Evolutionary conservation across 2,113 vertebrate genomes (phyloP).

Genomic region (Zapus hudsonius): DNA sequence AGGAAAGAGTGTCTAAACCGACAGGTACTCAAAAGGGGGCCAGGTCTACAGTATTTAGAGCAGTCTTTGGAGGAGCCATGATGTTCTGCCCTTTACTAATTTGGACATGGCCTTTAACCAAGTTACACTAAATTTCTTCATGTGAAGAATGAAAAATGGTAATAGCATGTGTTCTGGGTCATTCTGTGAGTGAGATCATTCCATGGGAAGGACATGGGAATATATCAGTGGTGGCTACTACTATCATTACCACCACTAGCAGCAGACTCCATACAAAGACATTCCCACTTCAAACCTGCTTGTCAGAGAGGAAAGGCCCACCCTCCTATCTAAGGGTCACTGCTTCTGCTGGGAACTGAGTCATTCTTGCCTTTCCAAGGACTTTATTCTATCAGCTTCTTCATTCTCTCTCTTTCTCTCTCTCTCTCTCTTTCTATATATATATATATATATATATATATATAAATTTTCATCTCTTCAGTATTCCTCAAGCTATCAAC

Average conservation of each 20-base stretch:
- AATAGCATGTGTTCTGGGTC: not conserved
- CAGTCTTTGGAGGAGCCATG: not conserved
- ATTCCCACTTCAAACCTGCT: not conserved
- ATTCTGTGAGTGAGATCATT: not conserved
- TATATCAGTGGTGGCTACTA: not conserved
- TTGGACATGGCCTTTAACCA: not conserved
- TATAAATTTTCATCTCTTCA: not conserved
- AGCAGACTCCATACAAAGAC: not conserved
- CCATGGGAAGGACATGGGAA: too few species aligned
- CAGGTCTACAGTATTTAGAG: not conserved
- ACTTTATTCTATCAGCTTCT: not conserved
- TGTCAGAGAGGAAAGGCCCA: not conserved
- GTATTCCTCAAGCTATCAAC: not conserved
- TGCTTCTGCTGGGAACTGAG: not conserved
- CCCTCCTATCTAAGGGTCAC: not conserved
- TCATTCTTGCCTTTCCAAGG: not conserved
- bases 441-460: too few species aligned
- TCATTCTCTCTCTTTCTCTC: not conserved
- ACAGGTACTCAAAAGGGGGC: too few species aligned
- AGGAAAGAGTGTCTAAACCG: not conserved
- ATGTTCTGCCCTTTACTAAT: not conserved
- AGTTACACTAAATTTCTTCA: not conserved
- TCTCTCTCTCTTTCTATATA: too few species aligned
- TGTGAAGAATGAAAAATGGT: not conserved
- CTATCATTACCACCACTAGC: accelerated